These are phyloP conservation scores for Dysmachus trigonus DNA, from an alignment of 2,888 invertebrate species.

Conservation along the genomic window DNA sequence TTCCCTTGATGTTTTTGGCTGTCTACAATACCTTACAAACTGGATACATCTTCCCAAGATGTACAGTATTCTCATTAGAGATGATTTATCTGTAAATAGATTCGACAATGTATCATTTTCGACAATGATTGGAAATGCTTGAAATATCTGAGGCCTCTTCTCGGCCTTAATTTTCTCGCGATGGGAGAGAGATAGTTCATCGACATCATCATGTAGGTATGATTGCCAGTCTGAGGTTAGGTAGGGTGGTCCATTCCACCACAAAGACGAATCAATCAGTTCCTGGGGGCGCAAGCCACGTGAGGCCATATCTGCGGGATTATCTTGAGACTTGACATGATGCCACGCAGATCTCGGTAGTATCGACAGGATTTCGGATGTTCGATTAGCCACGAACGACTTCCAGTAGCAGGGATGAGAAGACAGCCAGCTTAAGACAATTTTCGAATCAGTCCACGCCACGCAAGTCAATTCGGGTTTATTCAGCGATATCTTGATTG, in stretches of 20 bases:
- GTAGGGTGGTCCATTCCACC: background rate
- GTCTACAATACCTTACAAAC: background rate
- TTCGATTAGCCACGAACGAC: background rate
- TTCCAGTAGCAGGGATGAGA: background rate
- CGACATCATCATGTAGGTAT: background rate
- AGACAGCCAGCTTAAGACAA: background rate
- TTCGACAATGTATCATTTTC: background rate
- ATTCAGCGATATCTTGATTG: background rate
- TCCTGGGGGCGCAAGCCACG: background rate
- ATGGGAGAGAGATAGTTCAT: no score
- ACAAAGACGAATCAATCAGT: background rate
- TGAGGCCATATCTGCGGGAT: conserved; percentile 10
- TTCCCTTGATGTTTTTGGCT: background rate
- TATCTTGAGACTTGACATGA: background rate
- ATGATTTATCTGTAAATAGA: background rate
- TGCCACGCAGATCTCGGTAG: background rate
- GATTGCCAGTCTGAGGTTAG: background rate
- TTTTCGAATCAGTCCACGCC: conserved; percentile 7
- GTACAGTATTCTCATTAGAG: background rate
- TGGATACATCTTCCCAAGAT: background rate
- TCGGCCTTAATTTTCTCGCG: background rate
- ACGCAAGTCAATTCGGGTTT: background rate
- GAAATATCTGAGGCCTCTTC: background rate
- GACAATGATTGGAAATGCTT: background rate
- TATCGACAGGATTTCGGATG: background rate